A percentile compares a stretch with the other conserved stretches of the same genome.
Conservation (phyloP, 2,797 vertebrate genomes). For the Macroramphosus scolopax region DNA sequence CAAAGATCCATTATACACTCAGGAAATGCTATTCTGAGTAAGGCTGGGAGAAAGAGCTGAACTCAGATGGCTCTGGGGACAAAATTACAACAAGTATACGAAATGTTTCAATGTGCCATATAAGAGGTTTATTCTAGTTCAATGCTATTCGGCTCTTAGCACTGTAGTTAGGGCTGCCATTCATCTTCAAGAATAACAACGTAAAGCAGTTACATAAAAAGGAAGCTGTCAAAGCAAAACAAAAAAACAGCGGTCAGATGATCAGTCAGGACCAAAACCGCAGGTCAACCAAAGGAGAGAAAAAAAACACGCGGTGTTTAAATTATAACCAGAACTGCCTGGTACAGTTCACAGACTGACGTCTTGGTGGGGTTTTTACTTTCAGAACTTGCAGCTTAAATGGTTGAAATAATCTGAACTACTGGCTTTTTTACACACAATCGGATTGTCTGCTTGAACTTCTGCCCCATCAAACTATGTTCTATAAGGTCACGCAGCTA, state of each 20-base stretch:
- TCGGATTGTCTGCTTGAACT: background rate
- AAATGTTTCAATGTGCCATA: background rate
- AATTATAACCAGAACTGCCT: too few relatives aligned
- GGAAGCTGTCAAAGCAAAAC: too few relatives aligned
- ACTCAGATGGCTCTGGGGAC: slow-evolving; percentile 23
- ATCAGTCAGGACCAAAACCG: too few relatives aligned
- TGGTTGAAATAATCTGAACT: too few relatives aligned
- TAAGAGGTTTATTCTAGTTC: background rate
- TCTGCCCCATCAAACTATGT: background rate
- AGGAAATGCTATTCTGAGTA: slow-evolving; percentile 56
- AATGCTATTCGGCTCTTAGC: background rate
- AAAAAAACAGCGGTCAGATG: background rate
- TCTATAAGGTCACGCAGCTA: too few relatives aligned
- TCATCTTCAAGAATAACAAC: background rate
- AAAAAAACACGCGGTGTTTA: too few relatives aligned
- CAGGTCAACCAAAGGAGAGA: too few relatives aligned
- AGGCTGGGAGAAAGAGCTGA: slow-evolving; percentile 42
- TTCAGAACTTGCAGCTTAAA: too few relatives aligned
- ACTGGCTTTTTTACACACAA: background rate
- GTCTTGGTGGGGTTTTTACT: too few relatives aligned
- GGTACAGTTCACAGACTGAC: too few relatives aligned
- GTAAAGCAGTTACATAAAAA: background rate
- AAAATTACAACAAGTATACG: background rate
- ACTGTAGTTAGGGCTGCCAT: background rate
- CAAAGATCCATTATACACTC: slow-evolving; percentile 41